Base-by-base conservation (phyloP, 2,113 vertebrate genomes). In the Caranx melampygus region DNA sequence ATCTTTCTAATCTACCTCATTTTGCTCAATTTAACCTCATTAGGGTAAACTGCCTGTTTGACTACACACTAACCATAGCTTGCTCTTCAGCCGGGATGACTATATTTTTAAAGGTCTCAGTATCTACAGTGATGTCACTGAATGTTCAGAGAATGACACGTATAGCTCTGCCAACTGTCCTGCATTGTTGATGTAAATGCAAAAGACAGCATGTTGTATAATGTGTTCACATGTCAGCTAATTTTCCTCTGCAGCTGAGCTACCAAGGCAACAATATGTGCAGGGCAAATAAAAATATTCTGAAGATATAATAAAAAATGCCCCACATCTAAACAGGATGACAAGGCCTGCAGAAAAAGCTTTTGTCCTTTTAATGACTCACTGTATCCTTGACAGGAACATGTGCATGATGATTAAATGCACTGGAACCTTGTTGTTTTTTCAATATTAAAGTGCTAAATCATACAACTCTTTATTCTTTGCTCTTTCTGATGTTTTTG, bases 1-100 rank as follows among this genome's bases (percentile, higher is more conserved):
- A 67, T 86, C 82, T 69, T 64, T 42, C 58, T 75, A 45, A 85
- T 83, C 72, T 52, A 61, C 65, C 59, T 82, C 52, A 45, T 79
- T 85, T 87, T 68, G 47, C 54, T 44, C 62, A n/a, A 9, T 60
- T 44, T 73, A 57, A 64, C 68, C 62, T 52, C 74, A 66, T 77
- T 67, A 57, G 14, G 31, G 78, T 69, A 60, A 76, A 74, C 68
- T 60, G 79, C 67, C 61, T 79, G 71, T 18, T 78, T 82, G 57
- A 78, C 79, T 75, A 67, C 66, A 76, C 75, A 45, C 81, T 40
- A 78, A 72, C 79, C 44, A 47, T 37, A 57, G 64, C 64, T 81
- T n/a, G 47, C 68, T 71, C 60, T 35, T 44, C 26, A 62, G 33
- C 42, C 4, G 37, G 44, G 37, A 75, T 65, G 14, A 37, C 42